Evolutionary conservation across 2,113 vertebrate species (phyloP), one percentile per base, ranked within the genome.

Genomic region (Vulpes lagopus): DNA sequence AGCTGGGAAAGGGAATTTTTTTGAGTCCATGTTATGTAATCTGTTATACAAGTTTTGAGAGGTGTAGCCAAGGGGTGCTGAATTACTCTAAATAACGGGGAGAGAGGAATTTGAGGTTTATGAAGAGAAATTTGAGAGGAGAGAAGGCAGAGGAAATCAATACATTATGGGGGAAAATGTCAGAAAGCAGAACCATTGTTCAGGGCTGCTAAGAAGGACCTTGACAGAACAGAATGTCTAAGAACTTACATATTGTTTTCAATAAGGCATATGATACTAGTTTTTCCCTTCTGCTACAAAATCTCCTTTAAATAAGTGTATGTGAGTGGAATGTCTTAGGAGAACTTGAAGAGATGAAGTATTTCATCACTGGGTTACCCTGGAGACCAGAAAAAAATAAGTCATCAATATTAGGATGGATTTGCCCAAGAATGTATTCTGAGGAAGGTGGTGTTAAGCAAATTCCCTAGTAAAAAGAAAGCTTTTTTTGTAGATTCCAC

Each of bases 241-340:
- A 35, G 23, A 93, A 64, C 91, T 64, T 90, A 27, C 25, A 60
- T 87, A 59, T 55, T 89, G 23, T 76, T 93, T 91, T 83, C 93
- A 87, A 32, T 62, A 17, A 84, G 9, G 11, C 1, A 11, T 78
- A 59, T 64, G 10, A 53, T 78, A 32, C 25, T 85, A 89, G 9
- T 53, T 27, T 85, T 51, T 91, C 60, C 8, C 91, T 62, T 49
- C 25, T 74, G 14, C 35, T 11, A 53, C 11, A 78, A 76, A 76
- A 53, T 91, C 35, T 51, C n/a, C 16, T 22, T 8, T 71, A 65
- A 91, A 62, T 22, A 30, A 73, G 51, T 65, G 3, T 67, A 8
- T 30, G 16, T 87, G 32, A 62, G 11, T 91, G 17, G 20, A 62
- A 65, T 69, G 14, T 23, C 51, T 59, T 59, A 84, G 9, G 14